Evolutionary conservation across 2,113 vertebrate genomes (phyloP).

Genomic region (Cheirogaleus medius): DNA sequence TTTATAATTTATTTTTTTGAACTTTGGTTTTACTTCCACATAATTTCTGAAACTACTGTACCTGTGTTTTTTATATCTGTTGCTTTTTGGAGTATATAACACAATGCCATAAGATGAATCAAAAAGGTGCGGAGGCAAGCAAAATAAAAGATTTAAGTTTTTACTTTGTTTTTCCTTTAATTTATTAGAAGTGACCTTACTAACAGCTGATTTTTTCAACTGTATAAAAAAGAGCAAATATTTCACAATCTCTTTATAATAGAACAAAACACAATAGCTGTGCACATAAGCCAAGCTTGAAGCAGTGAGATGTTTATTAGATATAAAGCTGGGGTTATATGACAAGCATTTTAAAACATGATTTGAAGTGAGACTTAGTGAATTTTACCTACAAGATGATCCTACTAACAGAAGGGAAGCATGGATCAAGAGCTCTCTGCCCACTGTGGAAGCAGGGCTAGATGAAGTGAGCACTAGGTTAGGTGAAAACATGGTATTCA

Average conservation of each 20-base stretch:
- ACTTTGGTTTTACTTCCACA: background rate
- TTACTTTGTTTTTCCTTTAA: conserved; percentile 20
- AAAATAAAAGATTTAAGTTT: background rate
- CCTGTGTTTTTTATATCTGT: background rate
- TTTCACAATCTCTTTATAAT: background rate
- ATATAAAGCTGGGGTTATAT: background rate
- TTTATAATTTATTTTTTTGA: background rate
- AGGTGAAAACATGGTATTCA: background rate
- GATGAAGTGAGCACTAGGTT: background rate
- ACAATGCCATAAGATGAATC: background rate
- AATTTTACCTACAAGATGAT: conserved; percentile 21
- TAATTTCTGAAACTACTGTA: background rate
- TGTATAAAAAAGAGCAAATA: background rate
- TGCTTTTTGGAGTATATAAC: background rate
- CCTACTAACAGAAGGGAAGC: conserved; percentile 26
- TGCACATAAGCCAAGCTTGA: background rate
- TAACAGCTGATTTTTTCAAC: background rate
- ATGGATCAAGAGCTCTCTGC: conserved; percentile 21
- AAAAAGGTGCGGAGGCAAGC: background rate
- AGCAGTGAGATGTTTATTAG: conserved; percentile 20
- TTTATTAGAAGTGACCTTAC: background rate
- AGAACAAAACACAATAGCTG: background rate
- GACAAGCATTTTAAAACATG: conserved; percentile 52
- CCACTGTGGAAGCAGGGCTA: background rate
- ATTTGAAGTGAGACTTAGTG: conserved; percentile 39